Conservation (phyloP, 1,140 invertebrate species). For the Gonioctena quinquepunctata region DNA sequence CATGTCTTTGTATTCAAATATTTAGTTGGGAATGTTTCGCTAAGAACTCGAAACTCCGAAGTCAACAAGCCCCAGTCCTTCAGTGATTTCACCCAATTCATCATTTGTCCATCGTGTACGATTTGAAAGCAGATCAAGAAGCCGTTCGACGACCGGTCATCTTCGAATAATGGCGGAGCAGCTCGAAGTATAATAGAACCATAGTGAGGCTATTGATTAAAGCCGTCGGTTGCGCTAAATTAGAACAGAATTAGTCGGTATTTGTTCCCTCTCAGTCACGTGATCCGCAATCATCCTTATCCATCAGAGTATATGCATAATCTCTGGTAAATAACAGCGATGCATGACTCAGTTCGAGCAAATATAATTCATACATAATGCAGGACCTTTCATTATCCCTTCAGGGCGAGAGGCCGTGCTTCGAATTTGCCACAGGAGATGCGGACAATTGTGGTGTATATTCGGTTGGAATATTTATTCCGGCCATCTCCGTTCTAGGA, state of each 20-base stretch:
- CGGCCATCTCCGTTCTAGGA: no score
- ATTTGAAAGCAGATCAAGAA: neutral
- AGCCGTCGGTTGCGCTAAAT: conserved; percentile 39
- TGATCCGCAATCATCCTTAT: conserved; percentile 11
- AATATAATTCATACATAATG: conserved; percentile 14
- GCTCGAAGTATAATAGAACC: conserved; percentile 5
- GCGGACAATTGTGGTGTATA: neutral
- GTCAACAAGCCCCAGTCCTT: no score
- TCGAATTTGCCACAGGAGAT: neutral
- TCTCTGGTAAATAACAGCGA: conserved; percentile 43
- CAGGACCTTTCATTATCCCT: conserved; percentile 13
- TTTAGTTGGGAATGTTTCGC: no score
- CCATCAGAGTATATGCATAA: conserved; percentile 12
- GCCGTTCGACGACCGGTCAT: neutral
- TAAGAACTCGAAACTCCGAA: no score
- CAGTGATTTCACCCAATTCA: no score
- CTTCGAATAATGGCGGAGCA: conserved; percentile 4
- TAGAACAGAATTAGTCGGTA: conserved; percentile 50
- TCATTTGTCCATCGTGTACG: neutral
- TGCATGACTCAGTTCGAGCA: conserved; percentile 8
- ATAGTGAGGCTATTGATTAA: conserved; percentile 5
- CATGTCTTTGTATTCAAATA: no score
- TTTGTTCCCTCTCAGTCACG: conserved; percentile 31
- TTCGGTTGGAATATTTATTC: no score
- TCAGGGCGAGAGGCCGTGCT: neutral